Percentiles rank a stretch among this genome's conserved stretches.
Conservation (phyloP, 2,888 invertebrate species). For the Dione juno region DNA sequence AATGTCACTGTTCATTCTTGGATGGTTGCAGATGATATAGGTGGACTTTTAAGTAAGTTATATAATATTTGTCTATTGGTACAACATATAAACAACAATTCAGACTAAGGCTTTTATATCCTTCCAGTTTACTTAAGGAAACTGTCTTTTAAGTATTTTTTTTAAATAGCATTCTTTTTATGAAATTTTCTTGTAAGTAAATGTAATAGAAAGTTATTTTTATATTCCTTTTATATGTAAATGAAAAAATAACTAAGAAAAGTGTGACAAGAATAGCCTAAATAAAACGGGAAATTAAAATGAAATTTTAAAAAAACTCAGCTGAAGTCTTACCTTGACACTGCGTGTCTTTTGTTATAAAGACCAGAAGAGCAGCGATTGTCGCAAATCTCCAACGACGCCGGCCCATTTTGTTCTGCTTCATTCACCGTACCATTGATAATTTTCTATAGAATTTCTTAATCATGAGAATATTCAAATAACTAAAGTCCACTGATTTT, state of each 20-base stretch:
- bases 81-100: too few species aligned
- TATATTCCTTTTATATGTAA: not conserved
- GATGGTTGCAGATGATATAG: too few species aligned
- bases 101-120: too few species aligned
- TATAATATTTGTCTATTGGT: too few species aligned
- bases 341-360: conserved; percentile 70
- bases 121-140: too few species aligned
- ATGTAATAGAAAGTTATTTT: too few species aligned
- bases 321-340: conserved; percentile 69
- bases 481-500: conserved; percentile 33
- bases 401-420: conserved; percentile 70
- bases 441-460: conserved; percentile 39
- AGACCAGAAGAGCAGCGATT: conserved; percentile 73
- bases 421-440: conserved; percentile 77
- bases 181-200: too few species aligned
- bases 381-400: conserved; percentile 77
- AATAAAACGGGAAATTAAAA: not conserved
- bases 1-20: too few species aligned
- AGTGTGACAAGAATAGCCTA: not conserved
- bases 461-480: conserved; percentile 36
- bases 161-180: too few species aligned
- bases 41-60: too few species aligned
- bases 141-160: too few species aligned
- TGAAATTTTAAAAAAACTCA: conserved; percentile 5
- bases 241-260: not conserved